Conservation (phyloP, 1,140 invertebrate species). For the Magallana gigas region DNA sequence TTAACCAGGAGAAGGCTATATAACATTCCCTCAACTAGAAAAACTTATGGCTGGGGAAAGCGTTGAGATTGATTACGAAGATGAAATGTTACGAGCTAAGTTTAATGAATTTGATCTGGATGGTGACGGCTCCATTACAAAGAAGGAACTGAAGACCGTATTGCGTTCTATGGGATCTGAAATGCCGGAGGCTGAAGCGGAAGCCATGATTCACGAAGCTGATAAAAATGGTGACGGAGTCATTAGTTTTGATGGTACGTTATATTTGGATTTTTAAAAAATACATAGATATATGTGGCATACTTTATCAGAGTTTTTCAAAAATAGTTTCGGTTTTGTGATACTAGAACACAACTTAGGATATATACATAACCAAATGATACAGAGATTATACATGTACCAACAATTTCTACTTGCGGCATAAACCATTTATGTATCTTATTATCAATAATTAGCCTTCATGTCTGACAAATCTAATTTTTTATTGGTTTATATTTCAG, state of each 20-base stretch:
- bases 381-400: too few species aligned
- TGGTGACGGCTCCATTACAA: slow-evolving; percentile 52
- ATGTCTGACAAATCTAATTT: too few species aligned
- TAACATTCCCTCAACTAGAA: slow-evolving; percentile 36
- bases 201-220: slow-evolving; percentile 48
- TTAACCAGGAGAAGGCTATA: slow-evolving; percentile 34
- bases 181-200: slow-evolving; percentile 46
- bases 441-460: too few species aligned
- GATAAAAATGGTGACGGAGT: slow-evolving; percentile 53
- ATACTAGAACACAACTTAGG: too few species aligned
- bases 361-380: too few species aligned
- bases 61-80: slow-evolving; percentile 43
- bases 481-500: neutral
- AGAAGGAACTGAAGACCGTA: slow-evolving; percentile 41
- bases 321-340: too few species aligned
- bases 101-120: slow-evolving; percentile 53
- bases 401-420: too few species aligned
- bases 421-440: too few species aligned
- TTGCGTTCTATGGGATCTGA: slow-evolving; percentile 33
- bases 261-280: neutral
- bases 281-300: too few species aligned
- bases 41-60: neutral
- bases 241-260: slow-evolving; percentile 53
- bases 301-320: too few species aligned
- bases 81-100: slow-evolving; percentile 42